phyloP scores from a whole-genome alignment of 1,140 invertebrate species.

The Probaryconus sp. region DNA sequence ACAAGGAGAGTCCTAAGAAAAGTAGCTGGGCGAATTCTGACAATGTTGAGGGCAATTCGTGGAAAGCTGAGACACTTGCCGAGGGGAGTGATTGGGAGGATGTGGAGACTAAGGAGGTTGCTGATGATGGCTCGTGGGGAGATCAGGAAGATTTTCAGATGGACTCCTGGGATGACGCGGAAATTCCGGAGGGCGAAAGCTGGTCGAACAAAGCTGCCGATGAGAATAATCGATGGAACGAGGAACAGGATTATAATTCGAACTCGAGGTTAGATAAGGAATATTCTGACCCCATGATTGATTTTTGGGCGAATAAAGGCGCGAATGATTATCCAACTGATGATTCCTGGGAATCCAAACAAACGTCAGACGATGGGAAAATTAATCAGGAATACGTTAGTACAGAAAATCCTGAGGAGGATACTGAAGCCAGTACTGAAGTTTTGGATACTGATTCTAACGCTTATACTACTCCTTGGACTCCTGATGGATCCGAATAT shows the following conservation, averaged over 20 bases:
- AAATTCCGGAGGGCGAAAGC: no score
- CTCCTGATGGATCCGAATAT: background rate
- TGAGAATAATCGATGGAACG: background rate
- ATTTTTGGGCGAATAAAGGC: slow-evolving; percentile 15
- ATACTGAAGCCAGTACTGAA: background rate
- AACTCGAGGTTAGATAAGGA: background rate
- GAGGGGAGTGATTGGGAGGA: background rate
- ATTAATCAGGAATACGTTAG: no score
- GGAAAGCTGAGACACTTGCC: slow-evolving; percentile 1
- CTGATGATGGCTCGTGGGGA: slow-evolving; percentile 1
- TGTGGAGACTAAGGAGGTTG: background rate
- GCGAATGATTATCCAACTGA: no score
- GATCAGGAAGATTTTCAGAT: slow-evolving; percentile 6
- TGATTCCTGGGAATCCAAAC: slow-evolving; percentile 5
- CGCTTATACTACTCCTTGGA: background rate
- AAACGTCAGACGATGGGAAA: no score
- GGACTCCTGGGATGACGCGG: background rate
- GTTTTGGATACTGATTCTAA: background rate
- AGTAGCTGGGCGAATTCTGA: no score
- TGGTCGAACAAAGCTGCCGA: background rate
- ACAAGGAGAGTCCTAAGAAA: background rate
- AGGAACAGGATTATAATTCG: background rate
- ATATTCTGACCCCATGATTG: background rate
- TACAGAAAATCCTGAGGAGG: background rate
- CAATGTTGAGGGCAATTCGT: background rate